Percentiles rank a stretch among this genome's conserved stretches.
Conservation (phyloP, 2,113 vertebrate species). For the Triplophysa dalaica region DNA sequence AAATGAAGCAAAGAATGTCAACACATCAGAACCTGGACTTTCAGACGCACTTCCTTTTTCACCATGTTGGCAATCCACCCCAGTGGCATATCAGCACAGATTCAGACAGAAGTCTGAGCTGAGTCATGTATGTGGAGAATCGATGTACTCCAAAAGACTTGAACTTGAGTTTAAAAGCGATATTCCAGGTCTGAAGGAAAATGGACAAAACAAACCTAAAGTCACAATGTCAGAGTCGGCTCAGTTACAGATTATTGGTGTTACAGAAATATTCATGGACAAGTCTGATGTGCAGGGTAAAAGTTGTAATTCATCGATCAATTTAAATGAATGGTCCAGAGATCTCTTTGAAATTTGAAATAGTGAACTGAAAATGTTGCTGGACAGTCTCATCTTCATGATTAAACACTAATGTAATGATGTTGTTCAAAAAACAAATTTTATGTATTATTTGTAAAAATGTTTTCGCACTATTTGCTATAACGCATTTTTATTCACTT, state of each 20-base stretch:
- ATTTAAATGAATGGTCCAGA: conserved; percentile 68
- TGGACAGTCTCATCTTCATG: not conserved
- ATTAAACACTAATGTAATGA: not conserved
- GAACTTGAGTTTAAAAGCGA: not conserved
- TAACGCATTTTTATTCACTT: not conserved
- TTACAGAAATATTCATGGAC: not conserved
- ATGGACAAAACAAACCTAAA: not conserved
- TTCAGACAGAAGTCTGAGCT: not conserved
- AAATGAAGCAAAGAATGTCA: conserved; percentile 31
- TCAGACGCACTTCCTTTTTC: conserved; percentile 63
- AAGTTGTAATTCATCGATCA: conserved; percentile 15
- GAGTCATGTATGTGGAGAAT: not conserved
- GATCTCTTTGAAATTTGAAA: conserved; percentile 71
- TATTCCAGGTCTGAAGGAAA: conserved; percentile 4
- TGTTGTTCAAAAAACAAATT: not conserved
- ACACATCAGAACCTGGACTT: conserved; percentile 28
- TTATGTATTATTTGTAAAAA: not conserved
- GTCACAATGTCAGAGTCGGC: conserved; percentile 11
- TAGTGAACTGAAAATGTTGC: not conserved
- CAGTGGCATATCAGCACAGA: conserved; percentile 53
- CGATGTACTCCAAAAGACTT: not conserved
- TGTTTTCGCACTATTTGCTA: not conserved
- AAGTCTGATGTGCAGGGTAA: not conserved
- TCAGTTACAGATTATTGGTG: not conserved
- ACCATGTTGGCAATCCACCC: conserved; percentile 80